Evolutionary conservation across 1,140 invertebrate genomes (phyloP).

Genomic region (Scaptomyza pallida): DNA sequence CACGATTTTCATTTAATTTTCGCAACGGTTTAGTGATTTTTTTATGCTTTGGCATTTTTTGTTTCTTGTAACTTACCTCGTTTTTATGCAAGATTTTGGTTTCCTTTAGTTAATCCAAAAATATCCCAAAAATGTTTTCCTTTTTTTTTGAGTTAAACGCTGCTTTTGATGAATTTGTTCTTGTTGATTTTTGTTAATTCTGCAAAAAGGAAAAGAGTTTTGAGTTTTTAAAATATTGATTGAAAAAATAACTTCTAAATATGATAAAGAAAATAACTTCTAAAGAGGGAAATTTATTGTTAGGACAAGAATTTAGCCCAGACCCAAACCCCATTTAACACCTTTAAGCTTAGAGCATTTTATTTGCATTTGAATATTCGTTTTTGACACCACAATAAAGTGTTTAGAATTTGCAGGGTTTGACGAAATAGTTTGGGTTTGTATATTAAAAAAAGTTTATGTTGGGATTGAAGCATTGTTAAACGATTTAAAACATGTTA

Average conservation of each 20-base stretch:
- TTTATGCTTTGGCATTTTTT: slow-evolving; percentile 1
- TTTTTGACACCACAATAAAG: too few relatives aligned
- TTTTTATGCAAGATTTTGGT: slow-evolving; percentile 21
- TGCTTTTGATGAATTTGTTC: slow-evolving; percentile 2
- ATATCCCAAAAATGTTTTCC: slow-evolving; percentile 25
- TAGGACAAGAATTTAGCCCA: too few relatives aligned
- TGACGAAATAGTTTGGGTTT: too few relatives aligned
- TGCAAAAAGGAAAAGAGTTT: slow-evolving; percentile 11
- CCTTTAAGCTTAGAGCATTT: not conserved
- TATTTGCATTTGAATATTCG: too few relatives aligned
- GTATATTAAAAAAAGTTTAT: too few relatives aligned
- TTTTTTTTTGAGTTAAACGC: slow-evolving; percentile 16
- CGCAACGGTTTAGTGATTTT: slow-evolving; percentile 18
- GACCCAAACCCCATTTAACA: not conserved
- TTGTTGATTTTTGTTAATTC: slow-evolving; percentile 20
- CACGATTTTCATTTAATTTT: slow-evolving; percentile 46
- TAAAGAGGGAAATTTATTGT: too few relatives aligned
- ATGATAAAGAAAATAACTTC: too few relatives aligned
- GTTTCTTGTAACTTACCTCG: slow-evolving; percentile 28
- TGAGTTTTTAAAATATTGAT: too few relatives aligned
- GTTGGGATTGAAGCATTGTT: too few relatives aligned
- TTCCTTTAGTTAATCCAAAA: slow-evolving; percentile 26
- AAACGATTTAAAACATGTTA: too few relatives aligned
- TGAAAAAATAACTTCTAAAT: too few relatives aligned
- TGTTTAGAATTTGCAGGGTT: too few relatives aligned